Percentiles rank a stretch among this genome's conserved stretches.
Evolutionary conservation across 2,888 invertebrate genomes (phyloP).

Genomic region (Biston stratarius): DNA sequence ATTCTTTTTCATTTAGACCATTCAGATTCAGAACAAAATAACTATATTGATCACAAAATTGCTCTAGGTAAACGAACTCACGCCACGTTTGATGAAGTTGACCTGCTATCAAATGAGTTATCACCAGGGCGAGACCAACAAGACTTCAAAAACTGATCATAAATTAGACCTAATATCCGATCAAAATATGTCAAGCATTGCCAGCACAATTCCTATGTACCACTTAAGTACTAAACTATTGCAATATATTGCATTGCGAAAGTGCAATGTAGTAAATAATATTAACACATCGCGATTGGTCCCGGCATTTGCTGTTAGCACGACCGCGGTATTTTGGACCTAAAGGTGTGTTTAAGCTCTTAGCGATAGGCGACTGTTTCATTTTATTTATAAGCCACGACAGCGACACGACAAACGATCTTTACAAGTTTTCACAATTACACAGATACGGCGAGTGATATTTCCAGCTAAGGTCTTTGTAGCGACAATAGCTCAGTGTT

Average conservation of each 20-base stretch:
- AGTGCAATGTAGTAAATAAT: constrained; percentile 74
- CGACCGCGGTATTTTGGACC: constrained; percentile 74
- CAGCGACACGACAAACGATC: neutral
- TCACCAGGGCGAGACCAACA: too few species aligned
- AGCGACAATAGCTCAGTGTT: too few species aligned
- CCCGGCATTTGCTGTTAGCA: constrained; percentile 78
- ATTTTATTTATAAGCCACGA: neutral
- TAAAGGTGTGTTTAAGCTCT: constrained; percentile 31
- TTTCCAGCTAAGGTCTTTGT: too few species aligned
- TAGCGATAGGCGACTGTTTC: constrained; percentile 40
- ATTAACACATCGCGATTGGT: constrained; percentile 83
- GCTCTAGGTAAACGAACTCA: too few species aligned
- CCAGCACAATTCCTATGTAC: constrained; percentile 17
- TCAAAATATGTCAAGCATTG: constrained; percentile 13
- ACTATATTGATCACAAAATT: too few species aligned
- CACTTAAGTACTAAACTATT: constrained; percentile 25
- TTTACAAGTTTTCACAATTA: neutral
- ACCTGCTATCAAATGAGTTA: too few species aligned
- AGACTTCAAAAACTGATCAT: neutral
- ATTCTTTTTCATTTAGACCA: too few species aligned
- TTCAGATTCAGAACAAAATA: too few species aligned
- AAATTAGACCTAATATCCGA: constrained; percentile 13
- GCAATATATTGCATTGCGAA: constrained; percentile 61
- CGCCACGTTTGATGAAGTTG: too few species aligned
- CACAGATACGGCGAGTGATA: too few species aligned